phyloP scores from a whole-genome alignment of 2,888 invertebrate genomes.

The Caradrina clavipalpis region DNA sequence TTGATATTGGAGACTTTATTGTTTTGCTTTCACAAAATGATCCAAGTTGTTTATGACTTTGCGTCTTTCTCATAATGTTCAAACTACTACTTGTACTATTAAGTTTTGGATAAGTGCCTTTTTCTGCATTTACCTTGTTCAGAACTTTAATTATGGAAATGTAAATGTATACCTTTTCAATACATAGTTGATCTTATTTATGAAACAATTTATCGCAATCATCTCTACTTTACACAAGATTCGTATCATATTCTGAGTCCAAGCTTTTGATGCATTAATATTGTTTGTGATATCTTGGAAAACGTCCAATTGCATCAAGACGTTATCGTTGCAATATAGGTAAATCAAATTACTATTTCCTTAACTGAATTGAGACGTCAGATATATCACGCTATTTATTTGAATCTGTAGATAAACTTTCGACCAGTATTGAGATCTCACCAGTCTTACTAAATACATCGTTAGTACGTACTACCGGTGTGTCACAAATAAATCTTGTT shows the following conservation, averaged over 20 bases:
- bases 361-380: constrained; percentile 47
- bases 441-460: constrained; percentile 53
- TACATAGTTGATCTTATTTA: background rate
- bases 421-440: constrained; percentile 55
- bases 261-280: constrained; percentile 31
- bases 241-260: constrained; percentile 6
- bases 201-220: constrained; percentile 6
- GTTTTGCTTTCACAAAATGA: constrained; percentile 18
- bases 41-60: background rate
- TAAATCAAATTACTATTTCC: constrained; percentile 48
- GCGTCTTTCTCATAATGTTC: background rate
- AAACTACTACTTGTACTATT: too few relatives aligned
- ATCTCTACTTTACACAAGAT: constrained; percentile 1
- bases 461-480: constrained; percentile 52
- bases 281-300: constrained; percentile 37
- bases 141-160: background rate
- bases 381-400: constrained; percentile 47
- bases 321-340: constrained; percentile 28
- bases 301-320: constrained; percentile 35
- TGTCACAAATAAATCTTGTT: constrained; percentile 62
- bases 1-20: constrained; percentile 6
- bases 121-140: background rate
- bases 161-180: background rate
- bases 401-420: constrained; percentile 41
- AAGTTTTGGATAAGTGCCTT: background rate